Conservation (phyloP, 1,140 invertebrate genomes). For the Cotesia glomerata region DNA sequence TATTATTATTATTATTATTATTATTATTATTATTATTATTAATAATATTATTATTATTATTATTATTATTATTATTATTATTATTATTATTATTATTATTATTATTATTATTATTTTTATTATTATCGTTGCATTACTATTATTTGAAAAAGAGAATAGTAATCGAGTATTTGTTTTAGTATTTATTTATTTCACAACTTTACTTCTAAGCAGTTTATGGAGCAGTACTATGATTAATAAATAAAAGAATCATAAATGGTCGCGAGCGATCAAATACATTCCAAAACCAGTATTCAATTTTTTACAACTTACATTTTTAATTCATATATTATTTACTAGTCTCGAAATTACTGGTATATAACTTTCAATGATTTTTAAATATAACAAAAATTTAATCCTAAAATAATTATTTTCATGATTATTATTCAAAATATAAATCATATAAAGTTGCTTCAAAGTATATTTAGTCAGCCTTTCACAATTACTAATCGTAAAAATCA, state of each 20-base stretch:
- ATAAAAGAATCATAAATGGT: conserved; percentile 33
- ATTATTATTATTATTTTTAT: conserved; percentile 13
- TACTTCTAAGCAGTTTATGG: conserved; percentile 17
- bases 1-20: conserved; percentile 34
- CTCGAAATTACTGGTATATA: conserved; percentile 14
- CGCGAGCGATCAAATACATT: conserved; percentile 46
- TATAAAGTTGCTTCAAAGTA: too few relatives aligned
- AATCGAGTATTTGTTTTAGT: conserved; percentile 22
- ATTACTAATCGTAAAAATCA: too few relatives aligned
- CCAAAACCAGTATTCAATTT: conserved; percentile 61
- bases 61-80: conserved; percentile 31
- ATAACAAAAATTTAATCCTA: background rate
- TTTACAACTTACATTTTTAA: conserved; percentile 35
- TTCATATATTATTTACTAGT: conserved; percentile 38
- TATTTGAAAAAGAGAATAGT: background rate
- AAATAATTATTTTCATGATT: background rate
- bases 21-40: conserved; percentile 23
- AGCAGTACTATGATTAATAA: conserved; percentile 23
- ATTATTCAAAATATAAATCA: background rate
- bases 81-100: conserved; percentile 3
- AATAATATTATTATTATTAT: conserved; percentile 40
- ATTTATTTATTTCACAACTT: conserved; percentile 31
- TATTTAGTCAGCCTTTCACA: too few relatives aligned
- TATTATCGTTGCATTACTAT: background rate
- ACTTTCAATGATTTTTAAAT: background rate